phyloP scores from a whole-genome alignment of 1,140 invertebrate genomes.

The Pinna nobilis region DNA sequence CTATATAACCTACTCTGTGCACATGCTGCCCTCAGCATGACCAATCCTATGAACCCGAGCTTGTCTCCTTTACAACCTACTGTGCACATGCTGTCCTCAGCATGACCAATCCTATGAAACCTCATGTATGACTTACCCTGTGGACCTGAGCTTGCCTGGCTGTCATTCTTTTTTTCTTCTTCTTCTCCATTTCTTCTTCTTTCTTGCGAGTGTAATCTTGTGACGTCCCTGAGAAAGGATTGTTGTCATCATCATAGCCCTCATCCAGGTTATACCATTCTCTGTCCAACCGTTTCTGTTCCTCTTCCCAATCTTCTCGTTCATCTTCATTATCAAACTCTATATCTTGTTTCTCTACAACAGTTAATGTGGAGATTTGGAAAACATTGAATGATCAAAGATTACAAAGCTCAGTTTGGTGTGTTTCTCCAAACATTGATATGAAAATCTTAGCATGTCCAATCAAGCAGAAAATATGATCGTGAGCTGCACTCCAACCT shows the following conservation, averaged over 20 bases:
- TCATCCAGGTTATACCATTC: constrained; percentile 97
- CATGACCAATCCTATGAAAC: background rate
- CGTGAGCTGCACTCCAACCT: too few relatives aligned
- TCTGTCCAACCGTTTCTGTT: constrained; percentile 93
- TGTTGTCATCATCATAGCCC: constrained; percentile 93
- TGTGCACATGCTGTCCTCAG: too few relatives aligned
- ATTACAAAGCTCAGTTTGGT: too few relatives aligned
- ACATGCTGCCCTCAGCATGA: too few relatives aligned
- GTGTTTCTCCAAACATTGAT: too few relatives aligned
- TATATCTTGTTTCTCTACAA: constrained; percentile 27
- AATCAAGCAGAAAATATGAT: too few relatives aligned
- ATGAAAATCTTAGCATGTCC: too few relatives aligned
- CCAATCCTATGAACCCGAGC: background rate
- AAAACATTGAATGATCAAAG: too few relatives aligned
- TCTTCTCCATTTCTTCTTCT: constrained; percentile 92
- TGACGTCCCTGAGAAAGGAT: constrained; percentile 92
- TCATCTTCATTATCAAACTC: constrained; percentile 73
- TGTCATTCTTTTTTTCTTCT: constrained; percentile 92
- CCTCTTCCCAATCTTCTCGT: constrained; percentile 91
- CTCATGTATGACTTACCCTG: constrained; percentile 77
- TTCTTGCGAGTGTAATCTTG: constrained; percentile 93
- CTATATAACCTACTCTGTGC: too few relatives aligned
- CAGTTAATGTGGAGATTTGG: too few relatives aligned
- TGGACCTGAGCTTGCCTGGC: constrained; percentile 95
- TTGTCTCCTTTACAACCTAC: too few relatives aligned